phyloP scores from a whole-genome alignment of 2,113 vertebrate genomes.

The Zootoca vivipara region DNA sequence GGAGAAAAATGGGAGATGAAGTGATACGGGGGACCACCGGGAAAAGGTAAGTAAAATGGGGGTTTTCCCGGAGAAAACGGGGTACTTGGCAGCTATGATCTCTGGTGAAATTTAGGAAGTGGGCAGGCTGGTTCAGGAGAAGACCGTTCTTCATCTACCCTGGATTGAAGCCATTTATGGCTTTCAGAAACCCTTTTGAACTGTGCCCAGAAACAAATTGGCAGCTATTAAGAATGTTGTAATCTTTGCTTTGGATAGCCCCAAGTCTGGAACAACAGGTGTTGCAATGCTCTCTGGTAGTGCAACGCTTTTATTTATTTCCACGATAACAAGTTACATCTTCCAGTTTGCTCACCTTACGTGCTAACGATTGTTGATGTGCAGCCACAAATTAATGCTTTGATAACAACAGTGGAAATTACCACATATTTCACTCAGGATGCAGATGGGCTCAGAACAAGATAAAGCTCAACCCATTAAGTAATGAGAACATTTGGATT shows the following conservation, averaged over 20 bases:
- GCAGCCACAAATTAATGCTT: not conserved
- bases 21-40: too few species aligned
- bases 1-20: too few species aligned
- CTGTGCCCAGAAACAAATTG: not conserved
- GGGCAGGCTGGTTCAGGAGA: not conserved
- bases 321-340: not conserved
- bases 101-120: not conserved
- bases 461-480: not conserved
- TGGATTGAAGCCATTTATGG: not conserved
- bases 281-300: not conserved
- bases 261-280: not conserved
- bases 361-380: not conserved
- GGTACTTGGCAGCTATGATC: too few species aligned
- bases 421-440: not conserved
- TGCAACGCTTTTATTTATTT: not conserved
- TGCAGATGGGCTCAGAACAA: not conserved
- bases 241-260: not conserved
- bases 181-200: not conserved
- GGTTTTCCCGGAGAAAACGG: too few species aligned
- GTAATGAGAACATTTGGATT: not conserved
- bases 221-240: not conserved
- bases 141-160: not conserved
- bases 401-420: not conserved
- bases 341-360: not conserved
- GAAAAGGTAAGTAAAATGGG: too few species aligned